Base-by-base conservation (phyloP, 1,140 invertebrate species). In the Carcinoscorpius rotundicauda region DNA sequence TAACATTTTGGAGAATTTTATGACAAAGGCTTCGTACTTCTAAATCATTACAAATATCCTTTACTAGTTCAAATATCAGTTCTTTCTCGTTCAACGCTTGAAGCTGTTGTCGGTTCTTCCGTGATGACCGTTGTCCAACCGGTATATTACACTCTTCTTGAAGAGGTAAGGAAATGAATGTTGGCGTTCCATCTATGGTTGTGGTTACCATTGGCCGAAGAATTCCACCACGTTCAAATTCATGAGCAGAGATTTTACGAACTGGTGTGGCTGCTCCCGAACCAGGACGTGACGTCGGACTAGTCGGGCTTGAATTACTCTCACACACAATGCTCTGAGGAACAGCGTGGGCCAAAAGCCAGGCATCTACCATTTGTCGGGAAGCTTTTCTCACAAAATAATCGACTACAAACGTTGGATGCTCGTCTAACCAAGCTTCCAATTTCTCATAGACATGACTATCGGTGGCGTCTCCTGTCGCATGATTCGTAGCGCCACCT, bases 1-100 rank as follows among this genome's bases (percentile, higher is more conserved):
- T 90, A 29, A 97, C 92, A 74, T 97, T 97, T 77, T 95, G 93
- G 49, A 97, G 81, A 73, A 97, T 97, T 79, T 97, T 97, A 80
- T 96, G 91, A 75, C 93, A 96, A 68, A 97, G 76, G 10, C 90
- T 92, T 64, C 89, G 84, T 29, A 97, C 87, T 72, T 97, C 94
- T 72, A 97, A 77, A 76, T 97, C 93, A 77, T 96, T 94, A 79
- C 91, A 97, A 72, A 97, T 96, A 76, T 96, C 93, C 79, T 96
- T 95, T 73, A 94, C 93, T 81, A 97, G 78, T 78, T 97, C 93
- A 77, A 96, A 95, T 75, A 97, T 93, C 60, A 97, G 83, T 78
- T 97, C 91, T 75, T 91, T 91, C 75, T 97, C 93, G 72, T 96
- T 91, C 65, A 97, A 78, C 59, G 90, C 86, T 72, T 88, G 83